phyloP scores from a whole-genome alignment of 2,888 invertebrate species.

The Gerosis bhagava region DNA sequence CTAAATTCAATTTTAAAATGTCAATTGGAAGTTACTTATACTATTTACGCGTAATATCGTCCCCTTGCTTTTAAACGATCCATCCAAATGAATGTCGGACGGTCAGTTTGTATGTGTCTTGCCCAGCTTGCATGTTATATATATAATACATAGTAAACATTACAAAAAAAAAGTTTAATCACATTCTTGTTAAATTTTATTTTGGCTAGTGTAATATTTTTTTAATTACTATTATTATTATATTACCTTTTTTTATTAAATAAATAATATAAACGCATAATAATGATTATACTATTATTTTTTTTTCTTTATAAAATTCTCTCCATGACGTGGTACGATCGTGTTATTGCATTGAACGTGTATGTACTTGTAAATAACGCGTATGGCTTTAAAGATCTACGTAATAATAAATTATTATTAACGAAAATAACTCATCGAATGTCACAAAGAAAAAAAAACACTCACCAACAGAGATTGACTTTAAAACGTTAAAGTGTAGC shows the following conservation, averaged over 20 bases:
- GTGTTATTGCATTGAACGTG: slow-evolving; percentile 46
- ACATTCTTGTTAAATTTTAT: slow-evolving; percentile 73
- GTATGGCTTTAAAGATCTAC: slow-evolving; percentile 44
- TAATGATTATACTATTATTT: slow-evolving; percentile 42
- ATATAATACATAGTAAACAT: slow-evolving; percentile 70
- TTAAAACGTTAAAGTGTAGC: slow-evolving; percentile 36
- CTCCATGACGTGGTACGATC: slow-evolving; percentile 47
- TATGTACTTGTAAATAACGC: slow-evolving; percentile 55
- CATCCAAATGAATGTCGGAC: slow-evolving; percentile 73
- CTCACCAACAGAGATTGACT: slow-evolving; percentile 44
- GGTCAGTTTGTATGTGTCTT: slow-evolving; percentile 70
- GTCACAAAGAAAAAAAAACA: slow-evolving; percentile 62
- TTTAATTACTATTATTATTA: no score
- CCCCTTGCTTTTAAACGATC: slow-evolving; percentile 68
- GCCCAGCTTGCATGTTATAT: slow-evolving; percentile 76
- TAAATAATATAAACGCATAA: slow-evolving; percentile 31
- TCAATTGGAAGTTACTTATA: slow-evolving; percentile 55
- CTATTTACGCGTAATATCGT: slow-evolving; percentile 56
- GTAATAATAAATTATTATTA: no score
- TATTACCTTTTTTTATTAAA: slow-evolving; percentile 43
- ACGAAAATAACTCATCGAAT: slow-evolving; percentile 43
- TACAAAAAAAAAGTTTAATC: slow-evolving; percentile 63
- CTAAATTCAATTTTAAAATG: slow-evolving; percentile 38
- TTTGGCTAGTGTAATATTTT: slow-evolving; percentile 69
- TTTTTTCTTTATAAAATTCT: no score